A percentile compares a stretch with the other conserved stretches of the same genome.
Evolutionary conservation across 2,113 vertebrate species (phyloP).

Genomic region (Pithys albifrons): DNA sequence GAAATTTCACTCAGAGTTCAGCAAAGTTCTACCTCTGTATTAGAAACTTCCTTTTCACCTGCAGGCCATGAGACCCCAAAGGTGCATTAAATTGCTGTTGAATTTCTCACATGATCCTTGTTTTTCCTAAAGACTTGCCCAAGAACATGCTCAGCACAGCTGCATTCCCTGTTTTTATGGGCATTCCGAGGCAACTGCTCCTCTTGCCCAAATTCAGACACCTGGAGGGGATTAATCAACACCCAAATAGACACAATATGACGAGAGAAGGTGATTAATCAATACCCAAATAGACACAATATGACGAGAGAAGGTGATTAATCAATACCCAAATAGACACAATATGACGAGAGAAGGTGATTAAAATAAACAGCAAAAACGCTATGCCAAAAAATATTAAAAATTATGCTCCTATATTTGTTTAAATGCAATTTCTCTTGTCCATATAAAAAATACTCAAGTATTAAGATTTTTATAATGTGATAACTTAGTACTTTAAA

Average conservation of each 20-base stretch:
- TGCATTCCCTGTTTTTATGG: not conserved
- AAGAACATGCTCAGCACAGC: not conserved
- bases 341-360: not conserved
- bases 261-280: not conserved
- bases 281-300: not conserved
- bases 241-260: not conserved
- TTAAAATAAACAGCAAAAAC: not conserved
- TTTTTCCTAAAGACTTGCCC: not conserved
- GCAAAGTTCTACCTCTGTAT: not conserved
- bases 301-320: not conserved
- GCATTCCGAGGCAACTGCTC: not conserved
- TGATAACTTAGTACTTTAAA: too few species aligned
- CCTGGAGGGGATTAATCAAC: not conserved
- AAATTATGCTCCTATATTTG: not conserved
- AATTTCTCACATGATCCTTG: not conserved
- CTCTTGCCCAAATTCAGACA: not conserved
- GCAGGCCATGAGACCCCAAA: not conserved
- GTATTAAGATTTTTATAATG: not conserved
- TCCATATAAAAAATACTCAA: not conserved
- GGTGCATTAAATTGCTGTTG: not conserved
- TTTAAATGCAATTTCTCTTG: not conserved
- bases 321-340: not conserved
- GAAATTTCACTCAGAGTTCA: not conserved
- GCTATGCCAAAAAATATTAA: not conserved
- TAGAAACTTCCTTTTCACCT: not conserved